These are phyloP conservation scores for Syngnathus acus DNA, from an alignment of 2,797 vertebrate genomes.

Conservation along the genomic window DNA sequence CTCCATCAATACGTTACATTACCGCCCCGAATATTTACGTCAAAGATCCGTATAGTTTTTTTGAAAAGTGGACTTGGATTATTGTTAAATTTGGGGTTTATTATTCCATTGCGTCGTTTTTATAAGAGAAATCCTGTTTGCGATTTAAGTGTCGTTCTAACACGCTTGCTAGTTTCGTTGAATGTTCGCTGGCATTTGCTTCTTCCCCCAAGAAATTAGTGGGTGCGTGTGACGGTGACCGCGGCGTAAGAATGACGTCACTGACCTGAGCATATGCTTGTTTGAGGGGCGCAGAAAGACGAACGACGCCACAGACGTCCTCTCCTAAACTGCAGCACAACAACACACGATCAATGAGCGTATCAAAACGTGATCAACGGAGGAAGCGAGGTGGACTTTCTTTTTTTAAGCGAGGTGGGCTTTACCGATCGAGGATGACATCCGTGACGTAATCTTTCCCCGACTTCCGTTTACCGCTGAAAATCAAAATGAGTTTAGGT, in stretches of 20 bases:
- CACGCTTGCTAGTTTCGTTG: no score
- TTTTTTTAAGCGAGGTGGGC: neutral
- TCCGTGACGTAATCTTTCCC: conserved; percentile 73
- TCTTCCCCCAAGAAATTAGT: no score
- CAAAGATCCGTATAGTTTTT: no score
- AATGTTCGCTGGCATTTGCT: no score
- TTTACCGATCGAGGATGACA: conserved; percentile 58
- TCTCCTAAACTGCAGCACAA: conserved; percentile 47
- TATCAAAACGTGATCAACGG: neutral
- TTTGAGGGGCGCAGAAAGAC: conserved; percentile 70
- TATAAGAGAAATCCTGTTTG: no score
- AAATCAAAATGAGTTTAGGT: conserved; percentile 59
- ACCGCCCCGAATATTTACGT: no score
- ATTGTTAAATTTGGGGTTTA: no score
- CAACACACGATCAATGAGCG: neutral
- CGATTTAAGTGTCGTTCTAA: no score
- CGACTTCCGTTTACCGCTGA: conserved; percentile 74
- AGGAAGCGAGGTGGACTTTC: neutral
- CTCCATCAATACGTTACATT: no score
- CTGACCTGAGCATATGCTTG: conserved; percentile 65
- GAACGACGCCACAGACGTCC: conserved; percentile 53
- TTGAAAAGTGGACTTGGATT: no score
- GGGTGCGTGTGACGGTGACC: no score
- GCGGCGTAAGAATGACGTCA: neutral
- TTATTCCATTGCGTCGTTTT: no score